Conservation (phyloP, 2,888 invertebrate species). For the Ptilodon capucinus region DNA sequence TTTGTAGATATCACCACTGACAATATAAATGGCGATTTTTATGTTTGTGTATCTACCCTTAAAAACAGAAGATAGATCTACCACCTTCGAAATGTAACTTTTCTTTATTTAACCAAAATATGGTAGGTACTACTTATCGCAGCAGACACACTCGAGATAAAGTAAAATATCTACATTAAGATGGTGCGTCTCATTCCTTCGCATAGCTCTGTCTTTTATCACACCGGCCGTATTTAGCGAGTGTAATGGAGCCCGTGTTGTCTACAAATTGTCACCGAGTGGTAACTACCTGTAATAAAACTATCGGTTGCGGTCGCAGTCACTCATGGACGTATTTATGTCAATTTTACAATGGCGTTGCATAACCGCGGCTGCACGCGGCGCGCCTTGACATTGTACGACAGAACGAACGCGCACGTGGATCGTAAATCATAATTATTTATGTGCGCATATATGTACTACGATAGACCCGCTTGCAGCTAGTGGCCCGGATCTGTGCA, state of each 20-base stretch:
- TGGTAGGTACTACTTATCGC: too few species aligned
- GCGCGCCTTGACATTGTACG: conserved; percentile 78
- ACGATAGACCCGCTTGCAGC: conserved; percentile 16
- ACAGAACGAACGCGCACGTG: conserved; percentile 73
- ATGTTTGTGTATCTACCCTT: too few species aligned
- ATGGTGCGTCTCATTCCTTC: too few species aligned
- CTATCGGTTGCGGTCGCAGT: conserved; percentile 32
- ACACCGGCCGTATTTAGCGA: too few species aligned
- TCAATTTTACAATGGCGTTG: conserved; percentile 71
- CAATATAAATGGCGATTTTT: too few species aligned
- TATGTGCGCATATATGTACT: conserved; percentile 33
- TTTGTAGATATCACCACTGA: too few species aligned
- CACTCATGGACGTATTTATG: conserved; percentile 66
- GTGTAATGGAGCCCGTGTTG: background rate
- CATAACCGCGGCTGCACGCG: conserved; percentile 57
- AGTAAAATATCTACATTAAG: too few species aligned
- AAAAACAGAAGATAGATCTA: too few species aligned
- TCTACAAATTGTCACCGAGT: background rate
- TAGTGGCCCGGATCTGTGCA: conserved; percentile 21
- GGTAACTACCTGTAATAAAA: conserved; percentile 27
- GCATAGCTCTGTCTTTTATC: too few species aligned
- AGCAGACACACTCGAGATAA: too few species aligned
- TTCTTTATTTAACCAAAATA: too few species aligned
- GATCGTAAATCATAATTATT: conserved; percentile 65
- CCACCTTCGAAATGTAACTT: too few species aligned